Percentiles rank a stretch among this genome's conserved stretches.
phyloP scores from a whole-genome alignment of 2,888 invertebrate species.

The Eurois occulta region DNA sequence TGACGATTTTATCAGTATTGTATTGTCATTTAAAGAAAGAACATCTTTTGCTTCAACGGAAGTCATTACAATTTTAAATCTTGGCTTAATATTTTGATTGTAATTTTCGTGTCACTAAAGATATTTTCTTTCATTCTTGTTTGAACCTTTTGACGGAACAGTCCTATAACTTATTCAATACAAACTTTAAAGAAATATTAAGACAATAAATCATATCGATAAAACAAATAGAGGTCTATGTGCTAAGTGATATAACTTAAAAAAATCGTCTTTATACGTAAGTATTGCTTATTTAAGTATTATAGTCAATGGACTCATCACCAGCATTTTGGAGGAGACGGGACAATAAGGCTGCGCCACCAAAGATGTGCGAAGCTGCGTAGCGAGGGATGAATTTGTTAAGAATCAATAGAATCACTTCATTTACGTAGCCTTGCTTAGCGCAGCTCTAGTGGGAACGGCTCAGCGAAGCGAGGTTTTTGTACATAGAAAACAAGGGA shows the following conservation, averaged over 20 bases:
- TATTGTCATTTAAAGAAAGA: constrained; percentile 23
- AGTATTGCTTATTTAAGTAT: not conserved
- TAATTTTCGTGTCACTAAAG: not conserved
- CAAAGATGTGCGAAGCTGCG: too few species aligned
- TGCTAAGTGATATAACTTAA: not conserved
- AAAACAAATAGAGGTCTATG: not conserved
- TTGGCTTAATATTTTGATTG: not conserved
- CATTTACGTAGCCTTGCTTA: too few species aligned
- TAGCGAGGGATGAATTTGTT: too few species aligned
- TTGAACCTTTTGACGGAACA: not conserved
- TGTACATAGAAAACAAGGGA: too few species aligned
- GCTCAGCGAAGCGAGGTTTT: too few species aligned
- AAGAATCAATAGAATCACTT: too few species aligned
- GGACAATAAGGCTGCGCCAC: too few species aligned
- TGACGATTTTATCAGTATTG: constrained; percentile 38
- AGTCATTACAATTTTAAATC: constrained; percentile 33
- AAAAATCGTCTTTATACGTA: not conserved
- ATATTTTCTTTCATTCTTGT: constrained; percentile 1
- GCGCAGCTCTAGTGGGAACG: too few species aligned
- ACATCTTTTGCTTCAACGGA: constrained; percentile 11
- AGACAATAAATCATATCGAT: not conserved
- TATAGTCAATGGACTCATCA: too few species aligned
- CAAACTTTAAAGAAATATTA: not conserved
- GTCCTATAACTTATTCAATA: not conserved
- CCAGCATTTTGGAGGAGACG: too few species aligned